phyloP scores from a whole-genome alignment of 2,797 vertebrate genomes.

The Sebastes cheni region DNA sequence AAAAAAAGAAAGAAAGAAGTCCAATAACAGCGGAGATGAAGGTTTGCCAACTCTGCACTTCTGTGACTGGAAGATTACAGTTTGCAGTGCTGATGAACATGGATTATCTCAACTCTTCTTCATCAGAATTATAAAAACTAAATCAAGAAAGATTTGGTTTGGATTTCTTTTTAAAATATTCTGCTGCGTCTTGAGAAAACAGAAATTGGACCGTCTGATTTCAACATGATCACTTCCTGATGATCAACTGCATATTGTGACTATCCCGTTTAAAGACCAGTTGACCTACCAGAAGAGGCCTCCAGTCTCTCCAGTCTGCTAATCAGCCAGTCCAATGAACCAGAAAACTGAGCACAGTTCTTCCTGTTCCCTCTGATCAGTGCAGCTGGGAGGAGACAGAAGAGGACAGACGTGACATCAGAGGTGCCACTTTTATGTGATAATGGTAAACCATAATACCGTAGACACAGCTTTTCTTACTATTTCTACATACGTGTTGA shows the following conservation, averaged over 20 bases:
- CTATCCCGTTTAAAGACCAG: not conserved
- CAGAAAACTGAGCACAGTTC: slow-evolving; percentile 97
- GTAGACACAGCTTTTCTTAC: not conserved
- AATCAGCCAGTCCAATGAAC: slow-evolving; percentile 94
- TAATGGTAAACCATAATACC: not conserved
- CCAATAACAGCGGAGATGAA: not conserved
- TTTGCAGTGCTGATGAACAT: not conserved
- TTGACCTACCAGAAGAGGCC: slow-evolving; percentile 91
- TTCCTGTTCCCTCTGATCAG: slow-evolving; percentile 97
- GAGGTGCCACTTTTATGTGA: not conserved
- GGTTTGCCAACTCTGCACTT: not conserved
- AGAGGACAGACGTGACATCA: not conserved
- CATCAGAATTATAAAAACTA: not conserved
- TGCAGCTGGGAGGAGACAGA: slow-evolving; percentile 81
- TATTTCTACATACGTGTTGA: not conserved
- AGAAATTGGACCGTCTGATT: not conserved
- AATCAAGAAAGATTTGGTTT: not conserved
- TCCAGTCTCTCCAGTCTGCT: slow-evolving; percentile 94
- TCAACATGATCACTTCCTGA: not conserved
- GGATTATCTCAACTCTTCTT: not conserved
- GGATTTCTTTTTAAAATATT: not conserved
- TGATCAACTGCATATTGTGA: not conserved
- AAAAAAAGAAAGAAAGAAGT: not conserved
- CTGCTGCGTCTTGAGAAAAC: not conserved
- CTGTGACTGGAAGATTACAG: not conserved